These are phyloP conservation scores for Myripristis murdjan DNA, from an alignment of 2,797 vertebrate species.

Conservation along the genomic window DNA sequence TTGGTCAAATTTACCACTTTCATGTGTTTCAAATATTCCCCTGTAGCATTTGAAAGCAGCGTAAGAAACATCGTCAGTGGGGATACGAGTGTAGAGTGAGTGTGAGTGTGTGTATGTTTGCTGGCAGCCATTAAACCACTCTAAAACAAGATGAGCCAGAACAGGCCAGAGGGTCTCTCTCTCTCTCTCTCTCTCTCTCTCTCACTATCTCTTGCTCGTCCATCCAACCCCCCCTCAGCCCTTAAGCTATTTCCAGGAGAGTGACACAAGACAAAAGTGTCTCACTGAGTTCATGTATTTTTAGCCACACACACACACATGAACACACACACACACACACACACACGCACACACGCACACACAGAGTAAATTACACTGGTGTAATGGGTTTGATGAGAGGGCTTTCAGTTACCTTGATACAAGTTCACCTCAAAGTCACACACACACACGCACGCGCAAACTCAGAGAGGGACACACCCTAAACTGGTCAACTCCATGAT, in stretches of 20 bases:
- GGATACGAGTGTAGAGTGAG: constrained; percentile 25
- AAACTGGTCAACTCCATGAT: too few relatives aligned
- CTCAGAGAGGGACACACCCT: too few relatives aligned
- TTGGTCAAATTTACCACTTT: neutral
- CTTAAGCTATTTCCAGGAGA: constrained; percentile 70
- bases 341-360: constrained; percentile 17
- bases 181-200: constrained; percentile 36
- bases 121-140: constrained; percentile 63
- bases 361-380: constrained; percentile 8
- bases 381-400: constrained; percentile 32
- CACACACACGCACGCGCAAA: neutral
- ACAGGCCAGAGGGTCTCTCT: constrained; percentile 63
- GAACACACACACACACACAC: too few relatives aligned
- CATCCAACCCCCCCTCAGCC: constrained; percentile 37
- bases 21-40: constrained; percentile 29
- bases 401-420: constrained; percentile 30
- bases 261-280: constrained; percentile 72
- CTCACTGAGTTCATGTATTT: constrained; percentile 66
- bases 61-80: constrained; percentile 26
- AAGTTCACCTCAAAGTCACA: constrained; percentile 38
- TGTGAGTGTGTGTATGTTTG: constrained; percentile 22
- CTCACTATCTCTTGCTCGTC: constrained; percentile 31
- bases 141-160: constrained; percentile 64
- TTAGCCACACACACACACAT: too few relatives aligned
- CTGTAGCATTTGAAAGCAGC: constrained; percentile 35